Evolutionary conservation across 2,888 invertebrate genomes (phyloP).

Genomic region (Epirrita christyi): DNA sequence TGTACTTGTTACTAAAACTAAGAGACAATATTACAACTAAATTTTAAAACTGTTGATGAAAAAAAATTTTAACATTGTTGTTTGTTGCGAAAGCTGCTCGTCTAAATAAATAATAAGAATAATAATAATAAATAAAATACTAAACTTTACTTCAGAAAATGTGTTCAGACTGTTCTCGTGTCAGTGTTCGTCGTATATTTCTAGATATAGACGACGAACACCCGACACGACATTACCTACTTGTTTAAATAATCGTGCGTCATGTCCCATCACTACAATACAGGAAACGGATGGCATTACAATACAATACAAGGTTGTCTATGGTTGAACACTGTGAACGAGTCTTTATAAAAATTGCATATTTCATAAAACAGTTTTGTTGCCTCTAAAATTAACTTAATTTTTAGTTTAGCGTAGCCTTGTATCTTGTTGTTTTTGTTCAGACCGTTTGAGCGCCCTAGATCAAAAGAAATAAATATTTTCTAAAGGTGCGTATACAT

Average conservation of each 20-base stretch:
- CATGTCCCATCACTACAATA: slow-evolving; percentile 22
- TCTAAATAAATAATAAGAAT: too few species aligned
- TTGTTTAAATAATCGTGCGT: background rate
- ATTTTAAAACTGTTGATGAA: too few species aligned
- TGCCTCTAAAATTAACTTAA: background rate
- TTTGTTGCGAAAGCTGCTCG: too few species aligned
- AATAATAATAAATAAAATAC: too few species aligned
- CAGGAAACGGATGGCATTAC: slow-evolving; percentile 18
- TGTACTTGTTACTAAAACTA: too few species aligned
- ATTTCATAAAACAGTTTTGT: background rate
- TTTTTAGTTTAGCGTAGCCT: background rate
- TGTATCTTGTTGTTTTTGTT: background rate
- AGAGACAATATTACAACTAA: too few species aligned
- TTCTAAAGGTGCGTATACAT: slow-evolving; percentile 46
- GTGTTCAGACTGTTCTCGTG: too few species aligned
- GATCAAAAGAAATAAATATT: background rate
- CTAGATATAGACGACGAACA: too few species aligned
- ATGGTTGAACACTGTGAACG: slow-evolving; percentile 23
- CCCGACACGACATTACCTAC: too few species aligned
- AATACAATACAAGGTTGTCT: slow-evolving; percentile 13
- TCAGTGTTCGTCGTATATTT: background rate
- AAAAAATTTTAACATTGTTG: too few species aligned
- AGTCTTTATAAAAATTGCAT: slow-evolving; percentile 23
- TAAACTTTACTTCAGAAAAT: too few species aligned
- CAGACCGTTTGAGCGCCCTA: background rate